A percentile compares a stretch with the other conserved stretches of the same genome.
Evolutionary conservation across 2,888 invertebrate genomes (phyloP).

Genomic region (Tenthredo livida): DNA sequence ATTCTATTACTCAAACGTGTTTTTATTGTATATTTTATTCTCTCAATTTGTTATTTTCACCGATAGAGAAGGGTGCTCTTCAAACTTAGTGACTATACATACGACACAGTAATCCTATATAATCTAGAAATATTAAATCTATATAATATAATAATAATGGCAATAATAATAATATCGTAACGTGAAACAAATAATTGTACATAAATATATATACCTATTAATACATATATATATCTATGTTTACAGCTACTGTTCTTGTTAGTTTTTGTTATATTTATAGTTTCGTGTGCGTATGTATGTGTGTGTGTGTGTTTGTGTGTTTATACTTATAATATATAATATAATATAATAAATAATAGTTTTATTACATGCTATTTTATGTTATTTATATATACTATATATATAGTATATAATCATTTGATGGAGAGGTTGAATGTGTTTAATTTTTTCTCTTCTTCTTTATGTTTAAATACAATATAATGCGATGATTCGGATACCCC

Average conservation of each 20-base stretch:
- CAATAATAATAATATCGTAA: conserved; percentile 63
- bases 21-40: no score
- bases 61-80: not conserved
- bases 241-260: conserved; percentile 1
- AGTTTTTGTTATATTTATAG: conserved; percentile 18
- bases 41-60: not conserved
- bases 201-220: not conserved
- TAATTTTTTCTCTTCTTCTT: not conserved
- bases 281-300: not conserved
- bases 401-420: not conserved
- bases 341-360: conserved; percentile 30
- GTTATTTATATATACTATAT: not conserved
- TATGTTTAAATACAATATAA: not conserved
- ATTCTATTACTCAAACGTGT: no score
- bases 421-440: not conserved
- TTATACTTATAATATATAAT: not conserved
- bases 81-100: not conserved
- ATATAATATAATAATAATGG: conserved; percentile 58
- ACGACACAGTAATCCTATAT: not conserved
- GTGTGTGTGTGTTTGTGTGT: not conserved
- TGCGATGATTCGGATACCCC: conserved; percentile 9
- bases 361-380: not conserved
- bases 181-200: conserved; percentile 72
- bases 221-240: not conserved
- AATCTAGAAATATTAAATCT: conserved; percentile 52